Evolutionary conservation across 2,888 invertebrate species (phyloP).

Genomic region (Chymomyza caudatula): DNA sequence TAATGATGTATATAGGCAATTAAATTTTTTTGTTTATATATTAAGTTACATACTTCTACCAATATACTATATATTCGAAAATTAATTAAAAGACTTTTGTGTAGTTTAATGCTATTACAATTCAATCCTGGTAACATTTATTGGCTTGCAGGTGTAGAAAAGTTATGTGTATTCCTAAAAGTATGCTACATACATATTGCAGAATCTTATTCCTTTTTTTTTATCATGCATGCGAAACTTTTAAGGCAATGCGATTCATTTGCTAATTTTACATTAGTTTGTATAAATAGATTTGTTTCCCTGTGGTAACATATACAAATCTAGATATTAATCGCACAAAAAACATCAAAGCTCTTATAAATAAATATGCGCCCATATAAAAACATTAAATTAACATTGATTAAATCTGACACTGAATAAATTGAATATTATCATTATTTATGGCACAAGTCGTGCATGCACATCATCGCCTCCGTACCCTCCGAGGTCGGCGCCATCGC

Average conservation of each 20-base stretch:
- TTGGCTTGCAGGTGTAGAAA: too few species aligned
- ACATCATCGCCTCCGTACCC: constrained; percentile 68
- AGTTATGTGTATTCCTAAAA: neutral
- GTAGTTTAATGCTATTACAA: too few species aligned
- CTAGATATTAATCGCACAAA: constrained; percentile 8
- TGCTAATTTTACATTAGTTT: neutral
- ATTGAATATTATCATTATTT: constrained; percentile 35
- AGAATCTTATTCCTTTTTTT: neutral
- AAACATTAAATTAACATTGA: constrained; percentile 4
- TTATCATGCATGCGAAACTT: too few species aligned
- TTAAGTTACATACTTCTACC: neutral
- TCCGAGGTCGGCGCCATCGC: constrained; percentile 60
- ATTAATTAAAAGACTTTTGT: too few species aligned
- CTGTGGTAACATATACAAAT: constrained; percentile 8
- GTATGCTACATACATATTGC: neutral
- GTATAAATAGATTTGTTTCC: neutral
- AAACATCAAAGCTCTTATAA: constrained; percentile 10
- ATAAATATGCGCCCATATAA: constrained; percentile 2
- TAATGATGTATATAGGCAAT: neutral
- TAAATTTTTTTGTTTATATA: neutral
- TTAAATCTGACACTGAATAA: too few species aligned
- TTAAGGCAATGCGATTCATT: too few species aligned
- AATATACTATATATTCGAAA: too few species aligned
- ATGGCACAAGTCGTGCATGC: constrained; percentile 71
- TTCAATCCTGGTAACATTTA: neutral